Evolutionary conservation across 1,140 invertebrate species (phyloP).

Genomic region (Drosophila ohnishii): DNA sequence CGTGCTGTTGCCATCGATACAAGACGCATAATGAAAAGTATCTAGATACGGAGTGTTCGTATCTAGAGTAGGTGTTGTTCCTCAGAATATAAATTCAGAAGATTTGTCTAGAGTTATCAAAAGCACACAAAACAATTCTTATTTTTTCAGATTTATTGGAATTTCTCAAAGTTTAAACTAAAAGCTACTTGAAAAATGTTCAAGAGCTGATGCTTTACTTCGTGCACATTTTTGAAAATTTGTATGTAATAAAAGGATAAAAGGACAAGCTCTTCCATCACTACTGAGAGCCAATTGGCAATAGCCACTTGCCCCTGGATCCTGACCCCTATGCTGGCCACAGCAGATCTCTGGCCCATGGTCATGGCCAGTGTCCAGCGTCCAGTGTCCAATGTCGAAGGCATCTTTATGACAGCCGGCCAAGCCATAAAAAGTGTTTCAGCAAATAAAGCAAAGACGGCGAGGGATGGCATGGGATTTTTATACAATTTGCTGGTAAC

Average conservation of each 20-base stretch:
- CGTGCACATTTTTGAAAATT: background rate
- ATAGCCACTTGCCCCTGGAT: constrained; percentile 15
- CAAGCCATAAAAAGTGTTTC: constrained; percentile 48
- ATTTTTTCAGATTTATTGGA: too few species aligned
- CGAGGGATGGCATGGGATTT: constrained; percentile 31
- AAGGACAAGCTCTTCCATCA: background rate
- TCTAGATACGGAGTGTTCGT: too few species aligned
- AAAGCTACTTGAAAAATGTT: background rate
- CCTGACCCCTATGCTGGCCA: background rate
- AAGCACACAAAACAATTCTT: background rate
- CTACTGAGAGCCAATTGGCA: constrained; percentile 3
- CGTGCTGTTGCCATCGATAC: constrained; percentile 40
- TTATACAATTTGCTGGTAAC: constrained; percentile 61
- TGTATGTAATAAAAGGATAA: background rate
- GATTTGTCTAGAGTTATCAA: background rate
- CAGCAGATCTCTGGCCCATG: constrained; percentile 20
- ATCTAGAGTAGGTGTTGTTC: background rate
- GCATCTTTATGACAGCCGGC: constrained; percentile 49
- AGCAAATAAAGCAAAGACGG: constrained; percentile 54
- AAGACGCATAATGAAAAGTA: background rate
- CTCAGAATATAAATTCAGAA: background rate
- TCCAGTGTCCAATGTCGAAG: constrained; percentile 37
- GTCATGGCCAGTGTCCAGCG: constrained; percentile 23
- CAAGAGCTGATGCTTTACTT: background rate
- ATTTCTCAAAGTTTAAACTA: background rate